Conservation (phyloP, 2,113 vertebrate genomes). For the Solea senegalensis region DNA sequence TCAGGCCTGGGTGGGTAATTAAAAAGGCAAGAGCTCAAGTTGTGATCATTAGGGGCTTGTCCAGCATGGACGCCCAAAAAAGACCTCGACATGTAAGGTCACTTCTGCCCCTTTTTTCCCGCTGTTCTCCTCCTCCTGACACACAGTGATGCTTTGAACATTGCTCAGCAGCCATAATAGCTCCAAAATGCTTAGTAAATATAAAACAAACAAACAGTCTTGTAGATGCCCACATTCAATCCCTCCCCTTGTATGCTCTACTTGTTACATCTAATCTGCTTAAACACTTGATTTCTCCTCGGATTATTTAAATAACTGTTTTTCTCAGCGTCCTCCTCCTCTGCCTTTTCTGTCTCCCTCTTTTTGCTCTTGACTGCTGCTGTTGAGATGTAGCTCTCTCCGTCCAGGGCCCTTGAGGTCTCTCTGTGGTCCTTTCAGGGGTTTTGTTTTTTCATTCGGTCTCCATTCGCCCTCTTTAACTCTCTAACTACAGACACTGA, state of each 20-base stretch:
- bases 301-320: conserved; percentile 18
- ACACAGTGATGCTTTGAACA: conserved; percentile 34
- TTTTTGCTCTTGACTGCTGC: conserved; percentile 48
- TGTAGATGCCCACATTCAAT: conserved; percentile 27
- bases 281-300: conserved; percentile 57
- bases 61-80: conserved; percentile 37
- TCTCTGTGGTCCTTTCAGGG: conserved; percentile 44
- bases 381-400: conserved; percentile 28
- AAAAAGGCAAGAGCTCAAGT: conserved; percentile 82
- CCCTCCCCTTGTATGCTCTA: conserved; percentile 46
- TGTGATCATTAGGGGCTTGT: conserved; percentile 79
- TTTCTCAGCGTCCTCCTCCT: conserved; percentile 4
- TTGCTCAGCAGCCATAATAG: conserved; percentile 31
- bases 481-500: conserved; percentile 17
- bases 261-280: conserved; percentile 58
- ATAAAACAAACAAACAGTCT: conserved; percentile 26
- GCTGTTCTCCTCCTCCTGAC: background rate
- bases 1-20: conserved; percentile 85
- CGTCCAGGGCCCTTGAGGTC: conserved; percentile 58
- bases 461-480: conserved; percentile 16
- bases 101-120: conserved; percentile 23
- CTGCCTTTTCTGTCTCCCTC: conserved; percentile 6
- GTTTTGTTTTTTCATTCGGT: conserved; percentile 36
- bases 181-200: conserved; percentile 30
- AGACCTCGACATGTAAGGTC: conserved; percentile 34